Base-by-base conservation (phyloP, 92 coral and sea anemone genomes). In the Phenganax stokvisi region DNA sequence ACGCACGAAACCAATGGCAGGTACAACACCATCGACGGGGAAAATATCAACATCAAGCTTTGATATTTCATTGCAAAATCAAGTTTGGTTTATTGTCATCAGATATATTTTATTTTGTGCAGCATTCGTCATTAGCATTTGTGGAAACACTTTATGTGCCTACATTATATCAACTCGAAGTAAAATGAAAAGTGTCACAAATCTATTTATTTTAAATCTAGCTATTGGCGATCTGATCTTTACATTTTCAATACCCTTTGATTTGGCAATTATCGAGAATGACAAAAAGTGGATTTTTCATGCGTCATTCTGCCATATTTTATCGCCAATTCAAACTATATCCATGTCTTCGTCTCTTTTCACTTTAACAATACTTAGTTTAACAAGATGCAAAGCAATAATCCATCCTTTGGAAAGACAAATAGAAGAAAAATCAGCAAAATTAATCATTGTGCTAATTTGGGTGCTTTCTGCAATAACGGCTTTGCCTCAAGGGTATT, bases 151-250 rank as follows among this genome's bases (percentile, higher is more conserved):
- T 12, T 81, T 91, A 17, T 90, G 85, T 56, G 85, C 90, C 65
- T 72, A 81, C 8, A 87, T 91, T 60, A 91, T 91, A 55, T 74
- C 89, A 67, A 87, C 87, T 60, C 67, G 89, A 58, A 72, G 85
- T 56, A 87, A 86, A 74, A 91, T 91, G 96, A 91, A 91, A 72
- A 91, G 92, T 12, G 96, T 91, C 20, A 91, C 96, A 44, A 91
- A 91, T 80, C 89, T 89, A 56, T 91, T 91, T 71, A 87, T 91
- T 71, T 82, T 91, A 25, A 91, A 91, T 75, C 63, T 91, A 67
- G 90, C 92, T 31, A 83, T 91, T 65, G 96, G 92, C 30, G 96
- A 91, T 78, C 83, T 91, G 85, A 86, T 88, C 7, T 69, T 84
- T 74, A 91, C 96, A 16, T 84, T 91, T 25, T 84, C 90, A 12